A percentile compares a stretch with the other conserved stretches of the same genome.
phyloP scores from a whole-genome alignment of 1,140 invertebrate genomes.

The Dryas iulia region DNA sequence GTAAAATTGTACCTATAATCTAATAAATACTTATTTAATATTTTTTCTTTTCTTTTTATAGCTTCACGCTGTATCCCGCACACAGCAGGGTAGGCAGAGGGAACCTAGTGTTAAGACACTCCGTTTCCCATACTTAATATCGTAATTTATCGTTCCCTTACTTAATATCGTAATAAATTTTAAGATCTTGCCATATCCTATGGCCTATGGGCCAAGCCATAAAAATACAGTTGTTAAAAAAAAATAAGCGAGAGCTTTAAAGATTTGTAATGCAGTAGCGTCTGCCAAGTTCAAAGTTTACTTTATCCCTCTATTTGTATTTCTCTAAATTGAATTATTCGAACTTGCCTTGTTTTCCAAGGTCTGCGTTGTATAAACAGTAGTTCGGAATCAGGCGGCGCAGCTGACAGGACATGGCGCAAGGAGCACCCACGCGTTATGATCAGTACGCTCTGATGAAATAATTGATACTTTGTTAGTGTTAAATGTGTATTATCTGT shows the following conservation, averaged over 20 bases:
- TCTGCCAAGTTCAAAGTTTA: slow-evolving; percentile 1
- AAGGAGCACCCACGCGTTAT: slow-evolving; percentile 29
- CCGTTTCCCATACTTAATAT: too few species aligned
- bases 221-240: background rate
- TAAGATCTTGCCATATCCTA: too few species aligned
- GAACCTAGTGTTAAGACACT: too few species aligned
- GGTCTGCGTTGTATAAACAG: slow-evolving; percentile 16
- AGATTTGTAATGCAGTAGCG: background rate
- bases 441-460: slow-evolving; percentile 21
- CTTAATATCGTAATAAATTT: too few species aligned
- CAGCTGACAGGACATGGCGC: slow-evolving; percentile 38
- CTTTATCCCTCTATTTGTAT: background rate
- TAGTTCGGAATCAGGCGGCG: slow-evolving; percentile 15
- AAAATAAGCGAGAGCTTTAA: background rate
- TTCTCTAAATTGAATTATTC: background rate
- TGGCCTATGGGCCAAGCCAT: too few species aligned
- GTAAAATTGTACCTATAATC: too few species aligned
- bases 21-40: too few species aligned
- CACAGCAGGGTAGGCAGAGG: too few species aligned
- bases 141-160: too few species aligned
- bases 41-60: too few species aligned
- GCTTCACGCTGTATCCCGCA: too few species aligned
- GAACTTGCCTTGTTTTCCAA: background rate
- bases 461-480: slow-evolving; percentile 14
- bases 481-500: background rate